Evolutionary conservation across 2,888 invertebrate genomes (phyloP).

Genomic region (Himalopsyche anomala): DNA sequence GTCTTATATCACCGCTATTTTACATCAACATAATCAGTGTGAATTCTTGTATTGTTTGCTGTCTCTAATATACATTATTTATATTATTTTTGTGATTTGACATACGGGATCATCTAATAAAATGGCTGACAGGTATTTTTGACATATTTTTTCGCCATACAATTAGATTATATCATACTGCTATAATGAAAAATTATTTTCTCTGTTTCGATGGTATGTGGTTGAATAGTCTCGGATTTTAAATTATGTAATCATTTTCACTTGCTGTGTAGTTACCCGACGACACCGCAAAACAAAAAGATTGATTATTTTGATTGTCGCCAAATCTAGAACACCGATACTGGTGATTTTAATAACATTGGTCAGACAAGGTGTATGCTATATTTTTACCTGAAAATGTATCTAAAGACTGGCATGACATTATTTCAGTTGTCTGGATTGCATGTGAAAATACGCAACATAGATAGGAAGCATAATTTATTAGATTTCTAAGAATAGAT

Average conservation of each 20-base stretch:
- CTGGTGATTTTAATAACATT: too few relatives aligned
- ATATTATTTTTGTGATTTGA: slow-evolving; percentile 62
- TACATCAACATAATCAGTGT: not conserved
- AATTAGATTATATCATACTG: not conserved
- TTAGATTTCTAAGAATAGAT: too few relatives aligned
- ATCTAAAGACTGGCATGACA: too few relatives aligned
- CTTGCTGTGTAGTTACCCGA: not conserved
- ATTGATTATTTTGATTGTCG: slow-evolving; percentile 40
- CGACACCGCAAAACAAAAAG: slow-evolving; percentile 35
- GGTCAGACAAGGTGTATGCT: too few relatives aligned
- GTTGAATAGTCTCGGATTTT: not conserved
- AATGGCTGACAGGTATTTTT: slow-evolving; percentile 63
- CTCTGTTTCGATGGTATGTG: not conserved
- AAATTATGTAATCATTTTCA: slow-evolving; percentile 28
- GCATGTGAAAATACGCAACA: too few relatives aligned
- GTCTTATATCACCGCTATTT: not conserved
- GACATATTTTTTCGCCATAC: slow-evolving; percentile 26
- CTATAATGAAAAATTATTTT: not conserved
- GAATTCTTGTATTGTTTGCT: not conserved
- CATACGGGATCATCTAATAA: slow-evolving; percentile 59
- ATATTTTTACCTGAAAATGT: too few relatives aligned
- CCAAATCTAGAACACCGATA: not conserved
- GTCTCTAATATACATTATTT: slow-evolving; percentile 41
- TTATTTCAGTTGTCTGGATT: too few relatives aligned
- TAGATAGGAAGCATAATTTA: too few relatives aligned